Percentiles rank a stretch among this genome's conserved stretches.
Conservation (phyloP, 2,113 vertebrate genomes). For the Pedetes capensis region DNA sequence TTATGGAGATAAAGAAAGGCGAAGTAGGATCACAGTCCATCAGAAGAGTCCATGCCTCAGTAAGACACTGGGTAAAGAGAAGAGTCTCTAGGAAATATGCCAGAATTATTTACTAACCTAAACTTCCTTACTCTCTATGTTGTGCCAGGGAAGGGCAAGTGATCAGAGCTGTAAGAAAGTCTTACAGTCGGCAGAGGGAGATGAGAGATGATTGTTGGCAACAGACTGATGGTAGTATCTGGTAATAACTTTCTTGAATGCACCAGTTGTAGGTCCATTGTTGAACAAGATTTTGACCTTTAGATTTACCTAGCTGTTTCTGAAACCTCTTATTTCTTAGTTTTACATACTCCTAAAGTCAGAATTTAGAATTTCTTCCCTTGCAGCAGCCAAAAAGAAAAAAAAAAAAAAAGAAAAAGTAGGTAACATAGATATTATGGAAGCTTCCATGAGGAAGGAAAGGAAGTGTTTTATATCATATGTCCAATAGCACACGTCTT, state of each 20-base stretch:
- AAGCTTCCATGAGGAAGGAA: background rate
- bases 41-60: background rate
- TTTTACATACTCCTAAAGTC: background rate
- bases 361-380: background rate
- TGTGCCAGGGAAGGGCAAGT: background rate
- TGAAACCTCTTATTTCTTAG: background rate
- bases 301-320: background rate
- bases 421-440: background rate
- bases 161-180: background rate
- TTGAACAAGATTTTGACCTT: background rate
- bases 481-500: background rate
- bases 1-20: background rate
- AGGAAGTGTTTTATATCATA: background rate
- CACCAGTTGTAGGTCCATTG: background rate
- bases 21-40: background rate
- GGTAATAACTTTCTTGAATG: background rate
- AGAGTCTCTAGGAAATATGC: background rate
- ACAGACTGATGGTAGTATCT: background rate
- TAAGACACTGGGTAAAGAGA: accelerated
- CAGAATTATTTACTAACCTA: background rate
- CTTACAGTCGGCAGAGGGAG: background rate
- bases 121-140: background rate
- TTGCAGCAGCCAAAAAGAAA: background rate
- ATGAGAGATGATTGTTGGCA: background rate
- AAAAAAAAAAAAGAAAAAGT: background rate